Base-by-base conservation (phyloP, 92 coral and sea anemone species). In the Zoanthus gigantus region DNA sequence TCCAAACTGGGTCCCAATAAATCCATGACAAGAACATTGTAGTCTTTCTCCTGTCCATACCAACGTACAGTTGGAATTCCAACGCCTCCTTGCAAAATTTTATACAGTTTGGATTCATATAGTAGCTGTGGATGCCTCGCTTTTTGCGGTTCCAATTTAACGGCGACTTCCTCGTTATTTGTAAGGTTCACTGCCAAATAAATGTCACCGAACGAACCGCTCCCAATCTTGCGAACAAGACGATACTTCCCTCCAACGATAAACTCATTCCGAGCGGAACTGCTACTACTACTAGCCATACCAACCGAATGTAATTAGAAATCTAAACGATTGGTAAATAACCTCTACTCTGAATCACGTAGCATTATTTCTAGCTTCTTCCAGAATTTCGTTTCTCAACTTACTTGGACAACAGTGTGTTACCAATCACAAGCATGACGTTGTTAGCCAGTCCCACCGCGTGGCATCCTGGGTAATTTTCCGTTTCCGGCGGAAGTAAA, bases 131-230 rank as follows among this genome's bases (percentile, higher is more conserved):
- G 99, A 90, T 97, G 99, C 63, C 99, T 96, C 83, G 99, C 98
- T 89, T 97, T 97, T 72, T 94, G 98, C 5, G 95, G 92, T 91
- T 97, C 99, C 63, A 97, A 90, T 92, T 97, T 97, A 61, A 95
- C 98, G 17, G 99, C 99, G 9, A 97, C 99, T 89, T 97, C 99
- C 88, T 97, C 99, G 84, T 96, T 91, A 71, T 94, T 97, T 29
- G 89, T 92, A 72, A 91, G 88, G 77, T 91, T 93, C 85, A 92
- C 94, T 29, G 99, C 99, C 71, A 95, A 92, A 88, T 97, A 97
- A 65, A 97, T 97, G 76, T 97, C 99, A 76, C 99, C 99, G 44
- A 97, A 97, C 76, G 99, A 97, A 91, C 99, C 99, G 94, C 99
- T 95, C 76, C 99, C 99, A 77, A 97, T 97, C 90, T 97, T 97